A percentile compares a stretch with the other conserved stretches of the same genome.
Evolutionary conservation across 2,797 vertebrate species (phyloP).

Genomic region (Sternarchorhynchus goeldii): DNA sequence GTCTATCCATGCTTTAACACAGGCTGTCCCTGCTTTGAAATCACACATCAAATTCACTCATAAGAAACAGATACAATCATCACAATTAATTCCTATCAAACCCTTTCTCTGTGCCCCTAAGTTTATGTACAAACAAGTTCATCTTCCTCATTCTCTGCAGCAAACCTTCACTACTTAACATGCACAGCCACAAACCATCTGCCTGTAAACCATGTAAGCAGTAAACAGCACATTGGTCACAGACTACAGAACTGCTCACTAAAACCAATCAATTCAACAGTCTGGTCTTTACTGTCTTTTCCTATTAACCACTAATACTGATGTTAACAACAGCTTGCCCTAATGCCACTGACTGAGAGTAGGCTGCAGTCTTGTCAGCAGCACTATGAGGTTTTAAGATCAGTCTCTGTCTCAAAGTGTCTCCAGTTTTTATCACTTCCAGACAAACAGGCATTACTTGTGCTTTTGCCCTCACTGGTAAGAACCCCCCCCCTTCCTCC

Average conservation of each 20-base stretch:
- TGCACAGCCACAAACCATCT: slow-evolving; percentile 2
- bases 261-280: slow-evolving; percentile 7
- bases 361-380: background rate
- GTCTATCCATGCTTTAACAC: too few relatives aligned
- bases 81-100: background rate
- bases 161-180: slow-evolving; percentile 3
- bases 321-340: background rate
- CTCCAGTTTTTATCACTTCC: slow-evolving; percentile 54
- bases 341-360: background rate
- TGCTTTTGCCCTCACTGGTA: slow-evolving; percentile 73
- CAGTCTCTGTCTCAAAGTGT: background rate
- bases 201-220: background rate
- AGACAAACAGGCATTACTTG: slow-evolving; percentile 57
- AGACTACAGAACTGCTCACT: background rate
- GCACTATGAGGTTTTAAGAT: background rate
- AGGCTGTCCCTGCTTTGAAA: too few relatives aligned
- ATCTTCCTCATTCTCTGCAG: slow-evolving; percentile 2
- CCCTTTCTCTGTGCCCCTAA: background rate
- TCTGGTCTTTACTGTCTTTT: background rate
- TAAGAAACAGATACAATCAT: slow-evolving; percentile 17
- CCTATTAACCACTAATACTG: background rate
- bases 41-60: background rate
- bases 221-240: slow-evolving; percentile 17
- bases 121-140: background rate
- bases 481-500: slow-evolving; percentile 66